Conservation (phyloP, 2,888 invertebrate species). For the Autographa gamma region DNA sequence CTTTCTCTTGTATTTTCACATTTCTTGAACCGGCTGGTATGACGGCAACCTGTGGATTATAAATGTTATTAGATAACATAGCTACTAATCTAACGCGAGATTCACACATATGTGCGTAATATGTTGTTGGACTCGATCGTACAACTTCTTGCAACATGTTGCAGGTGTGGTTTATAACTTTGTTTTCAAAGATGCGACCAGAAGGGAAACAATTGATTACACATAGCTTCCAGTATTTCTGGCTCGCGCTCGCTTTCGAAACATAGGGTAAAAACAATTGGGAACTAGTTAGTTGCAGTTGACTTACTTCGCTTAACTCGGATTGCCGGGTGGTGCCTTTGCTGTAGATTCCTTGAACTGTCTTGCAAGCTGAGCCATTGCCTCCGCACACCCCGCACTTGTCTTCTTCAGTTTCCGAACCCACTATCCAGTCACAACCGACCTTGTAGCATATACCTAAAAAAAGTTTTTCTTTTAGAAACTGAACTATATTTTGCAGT, state of each 20-base stretch:
- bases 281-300: no score
- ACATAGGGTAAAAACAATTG: no score
- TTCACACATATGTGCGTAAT: neutral
- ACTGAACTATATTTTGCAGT: no score
- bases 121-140: neutral
- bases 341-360: conserved; percentile 92
- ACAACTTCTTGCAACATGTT: neutral
- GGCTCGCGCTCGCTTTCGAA: no score
- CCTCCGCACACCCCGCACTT: conserved; percentile 96
- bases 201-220: no score
- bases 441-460: conserved; percentile 92
- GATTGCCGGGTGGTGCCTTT: conserved; percentile 88
- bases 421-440: conserved; percentile 97
- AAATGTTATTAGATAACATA: conserved; percentile 21
- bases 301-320: conserved; percentile 87
- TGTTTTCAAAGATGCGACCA: neutral
- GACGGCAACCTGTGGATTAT: conserved; percentile 88
- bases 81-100: neutral
- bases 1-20: conserved; percentile 93
- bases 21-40: conserved; percentile 95
- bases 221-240: no score
- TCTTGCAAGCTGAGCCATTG: conserved; percentile 94
- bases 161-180: neutral
- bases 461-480: no score
- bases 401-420: conserved; percentile 94